Evolutionary conservation across 2,797 vertebrate species (phyloP), one percentile per base, ranked within the genome.

Genomic region (Chelon labrosus): DNA sequence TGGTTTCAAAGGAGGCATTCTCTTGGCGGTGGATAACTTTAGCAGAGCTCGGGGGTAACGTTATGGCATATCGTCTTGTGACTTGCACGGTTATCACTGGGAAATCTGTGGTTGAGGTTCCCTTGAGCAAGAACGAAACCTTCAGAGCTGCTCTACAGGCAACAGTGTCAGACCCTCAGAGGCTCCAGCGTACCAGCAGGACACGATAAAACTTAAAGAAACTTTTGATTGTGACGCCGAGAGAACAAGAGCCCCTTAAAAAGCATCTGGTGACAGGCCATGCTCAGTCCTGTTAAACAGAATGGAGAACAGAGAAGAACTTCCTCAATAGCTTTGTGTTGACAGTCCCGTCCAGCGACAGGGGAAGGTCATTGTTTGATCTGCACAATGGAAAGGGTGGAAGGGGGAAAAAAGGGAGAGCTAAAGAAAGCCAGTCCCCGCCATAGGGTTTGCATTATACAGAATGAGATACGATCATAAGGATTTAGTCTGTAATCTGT

Each of bases 381-480:
- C 53, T 90, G 91, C 84, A 98, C 96, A 98, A 97, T 94, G 95
- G 95, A 89, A 78, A 86, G 82, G 91, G 91, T 96, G 95, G 96
- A 22, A 44, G 42, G 16, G 7, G 12, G 46, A 25, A 55, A 65
- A 70, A 61, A 11, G 9, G 37, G 25, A 50, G 7, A 56, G 53
- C 66, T 54, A 50, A 68, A 75, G 51, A 57, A 80, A 73, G 61
- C 37, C 14, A 69, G 65, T 6, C 17, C 39, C 20, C 37, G 68
- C 62, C 39, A 67, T 55, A 39, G 22, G 49, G 55, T 70, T 77
- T 80, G 37, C 10, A 50, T 62, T 63, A 60, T 11, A 65, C n/a
- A 14, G 12, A 42, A 35, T 47, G 60, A 52, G 60, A 78, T 71
- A 69, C 77, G 19, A 84, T 74, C 78, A 12, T 14, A 35, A 63